Evolutionary conservation across 2,113 vertebrate genomes (phyloP), one percentile per base, ranked within the genome.

Genomic region (Cyphomyrus plagiostoma): DNA sequence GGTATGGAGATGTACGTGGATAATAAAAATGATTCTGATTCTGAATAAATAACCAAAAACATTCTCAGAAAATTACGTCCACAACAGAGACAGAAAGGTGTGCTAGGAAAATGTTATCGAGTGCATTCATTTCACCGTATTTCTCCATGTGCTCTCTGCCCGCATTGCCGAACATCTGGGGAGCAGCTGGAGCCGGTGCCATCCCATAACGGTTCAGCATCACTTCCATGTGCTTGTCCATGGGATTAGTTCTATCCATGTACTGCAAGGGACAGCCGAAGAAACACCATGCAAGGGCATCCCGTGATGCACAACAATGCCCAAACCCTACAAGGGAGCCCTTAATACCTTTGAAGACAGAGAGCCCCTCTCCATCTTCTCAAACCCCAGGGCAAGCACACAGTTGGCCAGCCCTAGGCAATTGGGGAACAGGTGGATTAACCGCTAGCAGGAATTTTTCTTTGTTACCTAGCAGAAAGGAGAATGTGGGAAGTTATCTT

Each of bases 91-190:
- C 39, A 48, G 80, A 48, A 48, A 83, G 9, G 19, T 21, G 4
- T 53, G 23, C n/a, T 49, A n/a, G 23, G 26, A 30, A 23, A 30
- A 52, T 35, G 17, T 30, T 10, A 35, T 35, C 1, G 15, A 52
- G 3, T 19, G 35, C 17, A 88, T n/a, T 46, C 4, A 4, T 52
- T 89, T 90, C 95, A 99, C 98, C 98, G 0, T 98, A 98, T 96
- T 97, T 99, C 92, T 99, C 97, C 96, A 99, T 99, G 89, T 99
- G 96, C 90, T 99, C 98, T 93, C 91, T 97, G 89, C 97, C 98
- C 70, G 98, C 98, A 0, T 4, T 92, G 88, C 95, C 98, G 93
- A 99, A 99, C 90, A 99, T 52, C 95, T 99, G 98, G 82, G 97
- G 90, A 62, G 96, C 89, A 70, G 96, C 0, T 1, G 98, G 98